phyloP scores from a whole-genome alignment of 2,888 invertebrate species.

The Thalpophila matura region DNA sequence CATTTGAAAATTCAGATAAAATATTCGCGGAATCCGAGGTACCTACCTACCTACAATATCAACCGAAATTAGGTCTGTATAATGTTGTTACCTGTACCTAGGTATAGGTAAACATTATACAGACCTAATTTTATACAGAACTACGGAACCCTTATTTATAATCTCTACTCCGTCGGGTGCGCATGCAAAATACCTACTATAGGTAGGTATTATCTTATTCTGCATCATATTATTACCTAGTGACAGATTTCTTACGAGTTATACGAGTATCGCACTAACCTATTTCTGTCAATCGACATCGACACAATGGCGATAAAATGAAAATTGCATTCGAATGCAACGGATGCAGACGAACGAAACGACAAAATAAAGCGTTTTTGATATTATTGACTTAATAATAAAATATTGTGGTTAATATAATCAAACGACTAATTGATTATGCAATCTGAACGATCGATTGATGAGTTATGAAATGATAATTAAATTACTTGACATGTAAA shows the following conservation, averaged over 20 bases:
- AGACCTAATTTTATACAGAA: background rate
- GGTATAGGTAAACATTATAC: no score
- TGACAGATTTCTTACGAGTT: conserved; percentile 27
- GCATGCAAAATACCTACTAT: no score
- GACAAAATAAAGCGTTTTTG: background rate
- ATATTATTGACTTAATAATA: background rate
- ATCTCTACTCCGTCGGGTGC: no score
- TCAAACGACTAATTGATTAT: background rate
- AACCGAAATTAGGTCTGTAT: no score
- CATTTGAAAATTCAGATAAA: no score
- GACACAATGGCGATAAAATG: conserved; percentile 10
- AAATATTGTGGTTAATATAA: background rate
- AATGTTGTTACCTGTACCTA: no score
- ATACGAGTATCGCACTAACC: conserved; percentile 33
- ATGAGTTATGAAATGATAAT: no score
- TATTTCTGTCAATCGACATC: conserved; percentile 23
- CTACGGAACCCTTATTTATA: no score
- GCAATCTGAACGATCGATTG: background rate
- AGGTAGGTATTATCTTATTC: background rate
- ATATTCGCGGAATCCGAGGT: no score
- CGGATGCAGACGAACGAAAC: background rate
- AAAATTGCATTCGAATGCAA: conserved; percentile 29
- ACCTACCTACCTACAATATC: no score
- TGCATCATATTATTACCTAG: conserved; percentile 1
- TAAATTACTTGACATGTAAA: no score